Evolutionary conservation across 2,797 vertebrate species (phyloP).

Genomic region (Chelonia mydas): DNA sequence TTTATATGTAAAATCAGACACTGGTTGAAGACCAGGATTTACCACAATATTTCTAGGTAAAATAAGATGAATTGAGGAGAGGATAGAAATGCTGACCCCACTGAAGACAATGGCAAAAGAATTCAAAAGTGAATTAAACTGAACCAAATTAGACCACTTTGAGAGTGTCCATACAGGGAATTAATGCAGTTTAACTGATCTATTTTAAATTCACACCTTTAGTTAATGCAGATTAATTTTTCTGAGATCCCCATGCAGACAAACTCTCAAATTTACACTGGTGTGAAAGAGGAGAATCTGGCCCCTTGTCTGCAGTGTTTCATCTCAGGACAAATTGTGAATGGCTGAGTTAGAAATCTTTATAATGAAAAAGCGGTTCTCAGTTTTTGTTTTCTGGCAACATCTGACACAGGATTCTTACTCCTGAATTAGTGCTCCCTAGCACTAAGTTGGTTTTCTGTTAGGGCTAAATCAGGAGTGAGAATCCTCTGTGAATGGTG

Average conservation of each 20-base stretch:
- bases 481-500: background rate
- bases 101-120: background rate
- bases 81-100: background rate
- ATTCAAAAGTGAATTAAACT: background rate
- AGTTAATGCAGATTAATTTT: background rate
- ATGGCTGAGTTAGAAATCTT: background rate
- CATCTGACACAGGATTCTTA: background rate
- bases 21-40: background rate
- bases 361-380: background rate
- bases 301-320: background rate
- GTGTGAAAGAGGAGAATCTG: background rate
- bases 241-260: background rate
- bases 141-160: background rate
- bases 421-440: too few relatives aligned
- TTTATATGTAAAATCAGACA: background rate
- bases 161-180: background rate
- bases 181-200: background rate
- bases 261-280: background rate
- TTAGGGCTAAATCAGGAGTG: background rate
- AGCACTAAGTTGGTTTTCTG: background rate
- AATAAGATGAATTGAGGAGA: background rate
- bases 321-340: background rate
- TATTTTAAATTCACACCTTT: background rate
- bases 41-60: background rate
- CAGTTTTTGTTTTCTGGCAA: background rate